phyloP scores from a whole-genome alignment of 2,797 vertebrate species.

The Triplophysa yarkandensis region DNA sequence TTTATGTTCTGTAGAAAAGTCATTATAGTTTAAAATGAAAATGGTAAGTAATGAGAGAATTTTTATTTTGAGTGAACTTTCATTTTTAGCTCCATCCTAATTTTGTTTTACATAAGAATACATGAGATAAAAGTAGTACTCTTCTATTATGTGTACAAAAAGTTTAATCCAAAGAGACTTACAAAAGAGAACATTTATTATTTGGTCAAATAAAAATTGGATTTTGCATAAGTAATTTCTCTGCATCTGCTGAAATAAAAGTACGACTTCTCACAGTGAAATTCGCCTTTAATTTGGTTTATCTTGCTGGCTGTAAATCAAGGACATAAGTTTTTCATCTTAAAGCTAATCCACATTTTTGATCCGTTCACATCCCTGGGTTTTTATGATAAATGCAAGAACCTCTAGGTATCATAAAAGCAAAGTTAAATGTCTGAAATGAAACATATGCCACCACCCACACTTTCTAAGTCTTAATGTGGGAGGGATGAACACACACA shows the following conservation, averaged over 20 bases:
- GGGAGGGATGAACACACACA: constrained; percentile 31
- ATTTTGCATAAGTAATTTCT: background rate
- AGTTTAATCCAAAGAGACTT: too few relatives aligned
- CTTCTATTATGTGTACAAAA: too few relatives aligned
- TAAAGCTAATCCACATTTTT: constrained; percentile 9
- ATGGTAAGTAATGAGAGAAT: too few relatives aligned
- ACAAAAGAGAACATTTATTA: too few relatives aligned
- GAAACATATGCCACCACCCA: constrained; percentile 56
- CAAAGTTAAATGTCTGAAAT: constrained; percentile 39
- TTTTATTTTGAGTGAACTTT: too few relatives aligned
- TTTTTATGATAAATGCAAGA: constrained; percentile 40
- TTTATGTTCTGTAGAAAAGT: too few relatives aligned
- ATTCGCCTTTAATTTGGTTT: background rate
- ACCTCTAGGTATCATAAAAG: constrained; percentile 34
- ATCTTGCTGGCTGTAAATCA: background rate
- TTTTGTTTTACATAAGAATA: too few relatives aligned
- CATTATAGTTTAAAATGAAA: too few relatives aligned
- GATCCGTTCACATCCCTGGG: constrained; percentile 8
- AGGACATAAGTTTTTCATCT: background rate
- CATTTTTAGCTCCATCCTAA: too few relatives aligned
- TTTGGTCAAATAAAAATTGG: too few relatives aligned
- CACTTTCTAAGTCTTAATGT: constrained; percentile 46
- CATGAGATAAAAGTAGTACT: too few relatives aligned
- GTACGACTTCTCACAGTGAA: background rate
- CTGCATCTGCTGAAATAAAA: background rate